Conservation (phyloP, 2,113 vertebrate genomes). For the Mormyrus lacerda region DNA sequence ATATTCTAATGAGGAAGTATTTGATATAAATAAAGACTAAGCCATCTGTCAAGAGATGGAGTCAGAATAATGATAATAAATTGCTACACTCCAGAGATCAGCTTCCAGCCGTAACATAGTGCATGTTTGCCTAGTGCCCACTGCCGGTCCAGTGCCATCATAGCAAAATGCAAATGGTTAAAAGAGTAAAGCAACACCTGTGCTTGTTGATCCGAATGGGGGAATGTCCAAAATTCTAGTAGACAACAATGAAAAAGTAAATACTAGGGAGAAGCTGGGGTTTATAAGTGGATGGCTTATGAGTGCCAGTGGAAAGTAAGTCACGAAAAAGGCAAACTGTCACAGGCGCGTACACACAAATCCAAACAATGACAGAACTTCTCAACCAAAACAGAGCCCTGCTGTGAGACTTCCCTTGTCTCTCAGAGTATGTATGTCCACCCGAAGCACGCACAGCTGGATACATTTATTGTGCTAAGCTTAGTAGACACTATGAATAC, state of each 20-base stretch:
- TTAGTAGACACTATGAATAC: neutral
- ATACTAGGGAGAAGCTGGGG: neutral
- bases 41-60: neutral
- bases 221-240: neutral
- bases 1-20: neutral
- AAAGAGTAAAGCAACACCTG: neutral
- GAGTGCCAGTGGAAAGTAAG: neutral
- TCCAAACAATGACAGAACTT: neutral
- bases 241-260: neutral
- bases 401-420: neutral
- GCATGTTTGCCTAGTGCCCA: neutral
- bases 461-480: neutral
- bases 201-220: neutral
- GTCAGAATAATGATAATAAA: conserved; percentile 9
- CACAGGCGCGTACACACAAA: neutral
- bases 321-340: neutral
- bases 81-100: neutral
- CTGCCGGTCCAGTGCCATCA: neutral
- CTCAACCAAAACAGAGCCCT: conserved; percentile 7
- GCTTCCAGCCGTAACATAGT: neutral
- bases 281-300: neutral
- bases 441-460: neutral
- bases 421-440: neutral
- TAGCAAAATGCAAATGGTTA: neutral
- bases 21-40: neutral